Evolutionary conservation across 1,140 invertebrate genomes (phyloP).

Genomic region (Luehdorfia chinensis): DNA sequence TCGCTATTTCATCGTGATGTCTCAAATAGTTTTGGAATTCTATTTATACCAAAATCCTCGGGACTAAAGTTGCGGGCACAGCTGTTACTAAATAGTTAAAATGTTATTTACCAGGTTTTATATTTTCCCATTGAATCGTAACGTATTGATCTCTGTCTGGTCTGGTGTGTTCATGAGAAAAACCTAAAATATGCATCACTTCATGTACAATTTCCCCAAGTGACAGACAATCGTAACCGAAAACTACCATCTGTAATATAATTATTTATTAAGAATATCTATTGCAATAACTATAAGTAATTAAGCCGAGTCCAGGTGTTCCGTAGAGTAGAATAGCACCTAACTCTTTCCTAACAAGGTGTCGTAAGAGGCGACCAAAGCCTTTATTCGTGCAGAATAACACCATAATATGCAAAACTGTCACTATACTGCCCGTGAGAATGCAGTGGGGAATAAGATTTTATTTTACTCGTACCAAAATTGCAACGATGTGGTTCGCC

Average conservation of each 20-base stretch:
- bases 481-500: neutral
- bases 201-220: conserved; percentile 87
- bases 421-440: too few relatives aligned
- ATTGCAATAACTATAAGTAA: neutral
- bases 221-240: conserved; percentile 65
- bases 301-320: neutral
- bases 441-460: too few relatives aligned
- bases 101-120: conserved; percentile 83
- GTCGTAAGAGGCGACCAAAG: too few relatives aligned
- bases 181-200: conserved; percentile 90
- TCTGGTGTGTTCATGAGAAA: conserved; percentile 91
- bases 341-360: too few relatives aligned
- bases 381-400: too few relatives aligned
- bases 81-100: too few relatives aligned
- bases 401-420: too few relatives aligned
- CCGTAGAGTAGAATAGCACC: too few relatives aligned
- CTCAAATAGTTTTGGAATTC: too few relatives aligned
- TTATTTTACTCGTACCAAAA: neutral
- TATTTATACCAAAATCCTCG: too few relatives aligned
- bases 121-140: conserved; percentile 85
- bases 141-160: conserved; percentile 87
- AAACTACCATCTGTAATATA: conserved; percentile 53
- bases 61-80: too few relatives aligned
- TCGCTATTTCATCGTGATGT: too few relatives aligned
- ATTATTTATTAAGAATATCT: conserved; percentile 2